Conservation (phyloP, 53 echinoderm and acorn worm genomes). For the Glandiceps talaboti region DNA sequence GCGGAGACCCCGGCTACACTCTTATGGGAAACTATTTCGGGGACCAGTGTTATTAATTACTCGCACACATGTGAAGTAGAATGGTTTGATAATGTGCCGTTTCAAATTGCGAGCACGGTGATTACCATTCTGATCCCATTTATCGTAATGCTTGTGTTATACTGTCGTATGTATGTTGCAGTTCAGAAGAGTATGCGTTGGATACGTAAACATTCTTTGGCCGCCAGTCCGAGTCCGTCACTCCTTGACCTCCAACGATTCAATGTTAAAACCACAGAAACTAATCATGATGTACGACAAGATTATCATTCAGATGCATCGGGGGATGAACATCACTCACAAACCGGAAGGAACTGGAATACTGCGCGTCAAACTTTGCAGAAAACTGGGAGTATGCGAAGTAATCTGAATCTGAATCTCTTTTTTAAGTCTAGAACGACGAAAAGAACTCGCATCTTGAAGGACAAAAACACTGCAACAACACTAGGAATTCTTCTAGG, state of each 20-base stretch:
- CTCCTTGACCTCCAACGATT: neutral
- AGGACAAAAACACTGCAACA: neutral
- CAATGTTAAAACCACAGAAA: too few species aligned
- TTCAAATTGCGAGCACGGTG: neutral
- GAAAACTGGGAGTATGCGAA: neutral
- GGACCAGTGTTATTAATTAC: neutral
- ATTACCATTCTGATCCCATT: neutral
- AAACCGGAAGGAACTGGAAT: neutral
- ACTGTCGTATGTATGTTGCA: neutral
- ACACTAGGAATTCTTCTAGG: neutral
- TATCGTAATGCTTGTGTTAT: neutral
- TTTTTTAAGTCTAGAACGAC: neutral
- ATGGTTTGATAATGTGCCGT: neutral
- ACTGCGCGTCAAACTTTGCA: neutral
- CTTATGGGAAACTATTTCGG: neutral
- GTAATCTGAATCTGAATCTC: neutral
- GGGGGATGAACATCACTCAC: neutral
- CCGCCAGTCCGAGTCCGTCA: neutral
- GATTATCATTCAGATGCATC: neutral
- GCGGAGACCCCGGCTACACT: neutral
- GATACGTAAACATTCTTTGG: neutral
- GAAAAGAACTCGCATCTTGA: neutral
- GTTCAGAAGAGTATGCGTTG: neutral
- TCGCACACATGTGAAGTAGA: neutral
- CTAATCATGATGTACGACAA: too few species aligned